Conservation (phyloP, 2,113 vertebrate genomes). For the Halichoerus grypus region DNA sequence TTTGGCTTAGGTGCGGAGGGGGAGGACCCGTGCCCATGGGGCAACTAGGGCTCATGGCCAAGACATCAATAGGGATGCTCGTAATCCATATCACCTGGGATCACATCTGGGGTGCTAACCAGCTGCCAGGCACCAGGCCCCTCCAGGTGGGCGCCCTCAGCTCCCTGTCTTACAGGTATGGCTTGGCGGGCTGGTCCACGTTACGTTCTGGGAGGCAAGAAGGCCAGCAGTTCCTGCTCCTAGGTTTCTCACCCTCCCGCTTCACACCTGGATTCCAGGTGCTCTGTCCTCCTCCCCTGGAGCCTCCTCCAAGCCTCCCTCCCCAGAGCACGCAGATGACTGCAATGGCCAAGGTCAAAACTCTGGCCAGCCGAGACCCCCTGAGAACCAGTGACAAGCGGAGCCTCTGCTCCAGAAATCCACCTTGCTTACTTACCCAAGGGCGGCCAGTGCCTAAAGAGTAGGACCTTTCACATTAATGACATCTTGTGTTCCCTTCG, state of each 20-base stretch:
- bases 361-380: neutral
- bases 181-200: neutral
- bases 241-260: neutral
- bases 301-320: neutral
- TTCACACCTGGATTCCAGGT: rapidly evolving
- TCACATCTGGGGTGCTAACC: neutral
- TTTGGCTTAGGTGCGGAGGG: rapidly evolving
- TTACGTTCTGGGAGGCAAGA: rapidly evolving
- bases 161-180: neutral
- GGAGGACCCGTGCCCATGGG: neutral
- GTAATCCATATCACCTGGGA: neutral
- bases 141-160: neutral
- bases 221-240: neutral
- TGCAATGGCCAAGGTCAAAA: rapidly evolving
- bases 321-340: neutral
- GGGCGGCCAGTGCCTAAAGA: neutral
- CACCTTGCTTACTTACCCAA: neutral
- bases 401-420: neutral
- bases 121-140: neutral
- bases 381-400: rapidly evolving
- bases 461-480: rapidly evolving
- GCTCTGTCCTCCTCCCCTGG: neutral
- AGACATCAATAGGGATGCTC: rapidly evolving
- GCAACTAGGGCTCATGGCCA: neutral
- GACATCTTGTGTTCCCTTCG: neutral